A percentile compares a stretch with the other conserved stretches of the same genome.
These are phyloP conservation scores for Simalia tracyae DNA, from an alignment of 2,797 vertebrate genomes.

Conservation along the genomic window DNA sequence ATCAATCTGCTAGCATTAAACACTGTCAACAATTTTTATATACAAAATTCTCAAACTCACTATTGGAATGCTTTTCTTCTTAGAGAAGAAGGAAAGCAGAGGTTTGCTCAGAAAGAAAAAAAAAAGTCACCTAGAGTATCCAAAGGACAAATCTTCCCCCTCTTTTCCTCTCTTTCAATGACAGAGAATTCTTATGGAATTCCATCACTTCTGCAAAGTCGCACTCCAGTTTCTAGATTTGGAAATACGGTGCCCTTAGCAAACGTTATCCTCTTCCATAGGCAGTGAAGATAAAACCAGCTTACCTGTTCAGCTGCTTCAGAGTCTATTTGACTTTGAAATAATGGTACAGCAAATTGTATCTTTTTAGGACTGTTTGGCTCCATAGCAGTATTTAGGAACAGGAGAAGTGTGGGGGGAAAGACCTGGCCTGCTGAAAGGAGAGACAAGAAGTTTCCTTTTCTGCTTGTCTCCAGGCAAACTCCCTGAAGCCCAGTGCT, in stretches of 20 bases:
- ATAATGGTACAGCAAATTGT: conserved; percentile 88
- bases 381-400: conserved; percentile 78
- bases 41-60: neutral
- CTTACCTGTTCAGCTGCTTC: conserved; percentile 96
- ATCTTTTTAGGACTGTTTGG: conserved; percentile 96
- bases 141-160: neutral
- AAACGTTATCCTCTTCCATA: neutral
- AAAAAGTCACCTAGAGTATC: neutral
- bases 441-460: conserved; percentile 44
- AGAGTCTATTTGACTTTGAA: conserved; percentile 90
- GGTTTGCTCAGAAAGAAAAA: neutral
- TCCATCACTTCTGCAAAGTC: neutral
- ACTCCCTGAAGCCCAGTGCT: conserved; percentile 66
- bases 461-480: conserved; percentile 53
- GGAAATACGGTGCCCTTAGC: neutral
- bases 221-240: neutral
- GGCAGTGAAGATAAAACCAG: neutral
- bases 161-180: neutral
- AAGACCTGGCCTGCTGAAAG: conserved; percentile 47
- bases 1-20: neutral
- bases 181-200: neutral
- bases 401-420: conserved; percentile 48
- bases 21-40: neutral
- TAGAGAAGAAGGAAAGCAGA: neutral
- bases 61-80: neutral